Conservation (phyloP, 1,140 invertebrate genomes). For the Drosophila fuyamai region DNA sequence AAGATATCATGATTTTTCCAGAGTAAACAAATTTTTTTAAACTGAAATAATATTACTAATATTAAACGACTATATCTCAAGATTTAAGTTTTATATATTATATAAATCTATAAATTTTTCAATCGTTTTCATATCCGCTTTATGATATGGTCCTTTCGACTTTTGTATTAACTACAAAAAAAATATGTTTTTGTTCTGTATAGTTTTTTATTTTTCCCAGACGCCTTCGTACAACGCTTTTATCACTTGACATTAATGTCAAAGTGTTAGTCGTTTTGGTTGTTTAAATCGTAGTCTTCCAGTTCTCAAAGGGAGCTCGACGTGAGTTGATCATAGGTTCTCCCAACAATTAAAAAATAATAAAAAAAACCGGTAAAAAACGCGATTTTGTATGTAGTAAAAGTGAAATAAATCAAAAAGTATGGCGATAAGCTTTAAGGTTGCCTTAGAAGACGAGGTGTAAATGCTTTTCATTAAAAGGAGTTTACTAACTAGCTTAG, state of each 20-base stretch:
- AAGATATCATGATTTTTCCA: too few species aligned
- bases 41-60: too few species aligned
- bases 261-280: constrained; percentile 2
- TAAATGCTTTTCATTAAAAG: not conserved
- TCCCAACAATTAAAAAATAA: not conserved
- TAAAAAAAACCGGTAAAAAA: not conserved
- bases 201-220: constrained; percentile 1
- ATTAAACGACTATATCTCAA: too few species aligned
- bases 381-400: not conserved
- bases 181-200: not conserved
- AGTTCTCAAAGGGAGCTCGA: constrained; percentile 6
- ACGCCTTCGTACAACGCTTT: not conserved
- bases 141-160: too few species aligned
- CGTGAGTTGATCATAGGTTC: not conserved
- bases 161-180: too few species aligned
- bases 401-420: not conserved
- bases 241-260: constrained; percentile 20
- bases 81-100: too few species aligned
- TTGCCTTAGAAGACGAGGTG: not conserved
- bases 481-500: not conserved
- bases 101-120: too few species aligned
- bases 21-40: too few species aligned
- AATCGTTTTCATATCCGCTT: too few species aligned
- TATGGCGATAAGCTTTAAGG: not conserved
- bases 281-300: not conserved